phyloP scores from a whole-genome alignment of 2,888 invertebrate species.

The Pyrrhosoma nymphula region DNA sequence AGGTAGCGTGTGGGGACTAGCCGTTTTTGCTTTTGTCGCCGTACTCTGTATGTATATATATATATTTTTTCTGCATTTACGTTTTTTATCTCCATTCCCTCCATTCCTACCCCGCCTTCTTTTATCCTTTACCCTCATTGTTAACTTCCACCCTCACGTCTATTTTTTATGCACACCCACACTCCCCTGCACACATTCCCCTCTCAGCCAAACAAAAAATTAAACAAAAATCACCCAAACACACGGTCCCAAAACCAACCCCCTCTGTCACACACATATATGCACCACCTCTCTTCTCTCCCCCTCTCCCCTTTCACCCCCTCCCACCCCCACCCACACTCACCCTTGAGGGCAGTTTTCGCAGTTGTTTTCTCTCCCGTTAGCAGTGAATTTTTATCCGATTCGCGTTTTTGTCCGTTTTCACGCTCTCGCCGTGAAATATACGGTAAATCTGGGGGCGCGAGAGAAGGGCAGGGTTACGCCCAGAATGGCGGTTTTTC shows the following conservation, averaged over 20 bases:
- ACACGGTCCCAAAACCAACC: neutral
- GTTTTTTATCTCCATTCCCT: neutral
- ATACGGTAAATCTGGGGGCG: slow-evolving; percentile 62
- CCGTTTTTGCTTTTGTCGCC: slow-evolving; percentile 15
- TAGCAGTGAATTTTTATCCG: slow-evolving; percentile 66
- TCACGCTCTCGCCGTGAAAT: slow-evolving; percentile 66
- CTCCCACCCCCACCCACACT: neutral
- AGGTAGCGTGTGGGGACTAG: neutral
- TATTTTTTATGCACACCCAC: neutral
- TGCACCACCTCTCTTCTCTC: neutral
- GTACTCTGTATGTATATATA: neutral
- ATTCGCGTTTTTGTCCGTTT: slow-evolving; percentile 67
- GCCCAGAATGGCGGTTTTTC: slow-evolving; percentile 43
- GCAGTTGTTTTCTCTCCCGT: slow-evolving; percentile 65
- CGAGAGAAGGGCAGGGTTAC: slow-evolving; percentile 4
- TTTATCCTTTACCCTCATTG: neutral
- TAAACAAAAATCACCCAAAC: neutral
- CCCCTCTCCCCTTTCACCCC: neutral
- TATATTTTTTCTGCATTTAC: neutral
- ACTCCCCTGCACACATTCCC: neutral
- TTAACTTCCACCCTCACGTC: neutral
- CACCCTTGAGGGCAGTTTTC: slow-evolving; percentile 30
- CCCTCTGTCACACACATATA: neutral
- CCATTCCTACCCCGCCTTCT: neutral
- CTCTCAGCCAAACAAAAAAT: neutral